Evolutionary conservation across 2,113 vertebrate species (phyloP).

Genomic region (Parotia lawesii): DNA sequence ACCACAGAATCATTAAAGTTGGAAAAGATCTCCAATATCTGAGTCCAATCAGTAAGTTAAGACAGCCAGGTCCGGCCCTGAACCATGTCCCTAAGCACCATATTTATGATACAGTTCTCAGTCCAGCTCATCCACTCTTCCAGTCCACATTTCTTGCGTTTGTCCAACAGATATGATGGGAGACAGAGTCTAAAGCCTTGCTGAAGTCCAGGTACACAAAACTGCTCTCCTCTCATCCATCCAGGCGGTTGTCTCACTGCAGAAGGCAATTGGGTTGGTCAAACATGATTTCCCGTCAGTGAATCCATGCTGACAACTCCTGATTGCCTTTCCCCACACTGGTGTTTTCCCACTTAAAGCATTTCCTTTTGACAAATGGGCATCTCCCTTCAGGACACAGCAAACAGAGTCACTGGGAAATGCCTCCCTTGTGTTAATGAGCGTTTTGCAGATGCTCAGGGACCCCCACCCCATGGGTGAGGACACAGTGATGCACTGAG

Average conservation of each 20-base stretch:
- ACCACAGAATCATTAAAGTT: neutral
- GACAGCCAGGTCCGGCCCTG: no score
- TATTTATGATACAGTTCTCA: neutral
- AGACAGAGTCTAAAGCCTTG: neutral
- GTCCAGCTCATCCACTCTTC: neutral
- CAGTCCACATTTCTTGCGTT: neutral
- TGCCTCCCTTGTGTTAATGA: neutral
- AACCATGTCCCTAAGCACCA: neutral
- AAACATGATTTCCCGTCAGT: neutral
- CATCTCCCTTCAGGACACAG: neutral
- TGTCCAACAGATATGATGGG: neutral
- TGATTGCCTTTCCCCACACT: neutral
- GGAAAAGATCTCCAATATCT: neutral
- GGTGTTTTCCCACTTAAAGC: neutral
- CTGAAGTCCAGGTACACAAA: neutral
- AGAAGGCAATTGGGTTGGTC: neutral
- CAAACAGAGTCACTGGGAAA: neutral
- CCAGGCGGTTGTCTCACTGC: neutral
- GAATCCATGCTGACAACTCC: neutral
- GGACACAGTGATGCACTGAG: neutral
- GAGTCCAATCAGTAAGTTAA: neutral
- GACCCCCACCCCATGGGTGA: neutral
- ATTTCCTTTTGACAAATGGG: neutral
- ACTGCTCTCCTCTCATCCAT: neutral
- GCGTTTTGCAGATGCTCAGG: neutral